A percentile compares a stretch with the other conserved stretches of the same genome.
These are phyloP conservation scores for Agrilus mali DNA, from an alignment of 2,888 invertebrate genomes.

Conservation along the genomic window DNA sequence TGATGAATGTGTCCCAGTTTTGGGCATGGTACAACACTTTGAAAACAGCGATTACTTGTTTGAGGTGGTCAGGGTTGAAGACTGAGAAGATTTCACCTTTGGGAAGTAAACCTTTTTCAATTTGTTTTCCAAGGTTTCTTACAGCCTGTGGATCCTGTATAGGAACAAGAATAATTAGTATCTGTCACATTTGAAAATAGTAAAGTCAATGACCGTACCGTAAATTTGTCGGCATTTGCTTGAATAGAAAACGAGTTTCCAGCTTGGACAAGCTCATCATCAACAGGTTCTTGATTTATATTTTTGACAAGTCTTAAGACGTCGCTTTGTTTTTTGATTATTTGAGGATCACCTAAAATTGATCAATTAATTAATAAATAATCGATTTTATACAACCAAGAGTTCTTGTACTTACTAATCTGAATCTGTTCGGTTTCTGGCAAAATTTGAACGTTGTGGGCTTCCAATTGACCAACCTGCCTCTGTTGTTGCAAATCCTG, in stretches of 20 bases:
- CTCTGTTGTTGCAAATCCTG: too few species aligned
- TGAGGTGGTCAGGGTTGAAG: constrained; percentile 45
- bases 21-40: constrained; percentile 56
- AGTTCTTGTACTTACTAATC: too few species aligned
- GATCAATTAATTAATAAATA: too few species aligned
- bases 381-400: too few species aligned
- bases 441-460: too few species aligned
- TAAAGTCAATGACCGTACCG: neutral
- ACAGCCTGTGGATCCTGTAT: constrained; percentile 43
- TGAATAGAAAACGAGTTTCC: constrained; percentile 36
- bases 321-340: constrained; percentile 24
- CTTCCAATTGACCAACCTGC: too few species aligned
- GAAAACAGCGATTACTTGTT: constrained; percentile 51
- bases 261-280: constrained; percentile 39
- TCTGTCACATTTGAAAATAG: too few species aligned
- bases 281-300: constrained; percentile 46
- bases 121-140: constrained; percentile 41
- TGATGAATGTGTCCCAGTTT: constrained; percentile 56
- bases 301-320: constrained; percentile 45
- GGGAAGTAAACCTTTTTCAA: constrained; percentile 44
- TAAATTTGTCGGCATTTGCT: constrained; percentile 33
- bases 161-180: neutral
- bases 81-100: constrained; percentile 48
- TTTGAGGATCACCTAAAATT: too few species aligned
- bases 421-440: too few species aligned